Percentiles rank a stretch among this genome's conserved stretches.
Evolutionary conservation across 2,888 invertebrate genomes (phyloP).

Genomic region (Drosophila nr. fundita): DNA sequence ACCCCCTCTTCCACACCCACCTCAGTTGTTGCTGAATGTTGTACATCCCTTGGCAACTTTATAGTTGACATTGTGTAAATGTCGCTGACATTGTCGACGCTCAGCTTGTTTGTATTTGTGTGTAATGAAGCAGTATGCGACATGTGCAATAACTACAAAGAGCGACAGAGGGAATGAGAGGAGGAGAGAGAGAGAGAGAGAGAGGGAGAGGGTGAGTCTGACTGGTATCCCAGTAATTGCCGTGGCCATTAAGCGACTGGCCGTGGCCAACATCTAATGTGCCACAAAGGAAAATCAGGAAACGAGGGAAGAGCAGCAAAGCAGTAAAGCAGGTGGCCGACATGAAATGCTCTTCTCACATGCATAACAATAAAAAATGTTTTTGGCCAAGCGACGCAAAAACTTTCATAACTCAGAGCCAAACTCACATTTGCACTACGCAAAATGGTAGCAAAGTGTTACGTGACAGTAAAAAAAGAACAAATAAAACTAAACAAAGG

Average conservation of each 20-base stretch:
- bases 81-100: slow-evolving; percentile 62
- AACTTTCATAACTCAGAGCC: neutral
- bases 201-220: neutral
- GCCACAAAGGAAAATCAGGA: slow-evolving; percentile 32
- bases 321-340: slow-evolving; percentile 16
- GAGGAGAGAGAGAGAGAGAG: neutral
- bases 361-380: slow-evolving; percentile 43
- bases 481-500: neutral
- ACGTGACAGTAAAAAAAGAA: slow-evolving; percentile 19
- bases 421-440: slow-evolving; percentile 17
- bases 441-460: slow-evolving; percentile 15
- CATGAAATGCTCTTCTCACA: slow-evolving; percentile 23
- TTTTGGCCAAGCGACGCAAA: slow-evolving; percentile 16
- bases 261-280: slow-evolving; percentile 43
- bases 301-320: neutral
- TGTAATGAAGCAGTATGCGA: slow-evolving; percentile 64
- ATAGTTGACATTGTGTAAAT: slow-evolving; percentile 73
- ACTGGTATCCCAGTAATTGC: slow-evolving; percentile 42
- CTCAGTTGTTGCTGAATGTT: neutral
- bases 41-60: slow-evolving; percentile 42
- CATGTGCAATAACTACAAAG: slow-evolving; percentile 38
- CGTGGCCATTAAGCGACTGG: slow-evolving; percentile 54
- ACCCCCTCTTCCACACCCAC: neutral
- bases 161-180: slow-evolving; percentile 4
- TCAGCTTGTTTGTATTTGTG: slow-evolving; percentile 54